Evolutionary conservation across 2,888 invertebrate species (phyloP).

Genomic region (Sphecodes monilicornis): DNA sequence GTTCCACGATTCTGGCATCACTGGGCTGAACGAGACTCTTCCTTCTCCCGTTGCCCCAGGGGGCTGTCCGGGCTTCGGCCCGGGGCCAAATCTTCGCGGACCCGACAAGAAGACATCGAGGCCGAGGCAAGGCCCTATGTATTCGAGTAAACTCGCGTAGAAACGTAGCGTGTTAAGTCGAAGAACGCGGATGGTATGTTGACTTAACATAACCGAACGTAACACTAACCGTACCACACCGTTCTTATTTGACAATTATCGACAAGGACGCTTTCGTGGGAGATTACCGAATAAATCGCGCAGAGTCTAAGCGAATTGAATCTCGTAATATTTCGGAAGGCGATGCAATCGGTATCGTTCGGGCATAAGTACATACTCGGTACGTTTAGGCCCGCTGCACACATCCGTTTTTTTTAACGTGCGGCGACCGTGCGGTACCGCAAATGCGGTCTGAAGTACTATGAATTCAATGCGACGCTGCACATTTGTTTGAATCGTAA

Average conservation of each 20-base stretch:
- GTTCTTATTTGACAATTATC: background rate
- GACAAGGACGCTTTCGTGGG: background rate
- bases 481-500: too few relatives aligned
- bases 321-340: background rate
- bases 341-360: background rate
- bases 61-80: background rate
- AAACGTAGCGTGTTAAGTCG: slow-evolving; percentile 6
- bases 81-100: background rate
- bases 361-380: background rate
- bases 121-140: background rate
- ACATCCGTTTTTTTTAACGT: too few relatives aligned
- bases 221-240: background rate
- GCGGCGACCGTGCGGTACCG: too few relatives aligned
- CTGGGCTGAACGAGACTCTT: background rate
- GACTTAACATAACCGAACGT: background rate
- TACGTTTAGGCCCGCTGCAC: too few relatives aligned
- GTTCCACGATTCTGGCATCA: too few relatives aligned
- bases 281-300: too few relatives aligned
- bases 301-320: too few relatives aligned
- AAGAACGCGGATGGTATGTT: background rate
- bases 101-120: background rate
- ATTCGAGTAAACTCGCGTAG: background rate
- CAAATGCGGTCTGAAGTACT: too few relatives aligned
- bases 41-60: background rate
- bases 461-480: too few relatives aligned